Conservation (phyloP, 2,888 invertebrate species). For the Dioctria linearis region DNA sequence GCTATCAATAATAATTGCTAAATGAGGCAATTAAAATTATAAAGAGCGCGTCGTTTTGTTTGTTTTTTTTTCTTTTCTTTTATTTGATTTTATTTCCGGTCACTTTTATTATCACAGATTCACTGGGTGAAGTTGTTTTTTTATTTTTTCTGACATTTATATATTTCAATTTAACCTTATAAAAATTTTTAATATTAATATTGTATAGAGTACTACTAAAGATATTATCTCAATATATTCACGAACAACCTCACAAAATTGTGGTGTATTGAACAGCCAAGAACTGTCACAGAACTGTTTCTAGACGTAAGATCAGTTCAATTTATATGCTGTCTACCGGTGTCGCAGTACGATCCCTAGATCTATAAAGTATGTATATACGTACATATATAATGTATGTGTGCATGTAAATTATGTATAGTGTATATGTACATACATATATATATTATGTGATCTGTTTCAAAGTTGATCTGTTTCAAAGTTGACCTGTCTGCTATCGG, state of each 20-base stretch:
- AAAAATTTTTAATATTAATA: no score
- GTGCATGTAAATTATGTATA: no score
- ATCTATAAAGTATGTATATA: background rate
- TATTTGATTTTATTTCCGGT: conserved; percentile 53
- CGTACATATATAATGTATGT: background rate
- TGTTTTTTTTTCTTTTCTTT: background rate
- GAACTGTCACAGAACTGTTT: conserved; percentile 68
- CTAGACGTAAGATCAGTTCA: conserved; percentile 50
- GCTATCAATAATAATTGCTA: conserved; percentile 38
- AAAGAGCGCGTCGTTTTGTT: conserved; percentile 18
- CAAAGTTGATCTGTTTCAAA: conserved; percentile 14
- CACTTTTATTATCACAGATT: conserved; percentile 13
- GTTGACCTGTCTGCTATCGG: conserved; percentile 21
- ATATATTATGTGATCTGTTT: no score
- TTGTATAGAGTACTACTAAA: no score
- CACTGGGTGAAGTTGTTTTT: background rate
- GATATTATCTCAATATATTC: conserved; percentile 23
- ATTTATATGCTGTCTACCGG: conserved; percentile 53
- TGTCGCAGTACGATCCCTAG: background rate
- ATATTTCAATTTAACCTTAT: no score
- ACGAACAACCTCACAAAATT: conserved; percentile 53
- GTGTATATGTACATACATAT: no score
- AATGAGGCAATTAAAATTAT: conserved; percentile 29
- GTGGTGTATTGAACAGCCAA: conserved; percentile 66
- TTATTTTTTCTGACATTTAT: no score